Base-by-base conservation (phyloP, 2,888 invertebrate species). In the Leptinotarsa haldemani region DNA sequence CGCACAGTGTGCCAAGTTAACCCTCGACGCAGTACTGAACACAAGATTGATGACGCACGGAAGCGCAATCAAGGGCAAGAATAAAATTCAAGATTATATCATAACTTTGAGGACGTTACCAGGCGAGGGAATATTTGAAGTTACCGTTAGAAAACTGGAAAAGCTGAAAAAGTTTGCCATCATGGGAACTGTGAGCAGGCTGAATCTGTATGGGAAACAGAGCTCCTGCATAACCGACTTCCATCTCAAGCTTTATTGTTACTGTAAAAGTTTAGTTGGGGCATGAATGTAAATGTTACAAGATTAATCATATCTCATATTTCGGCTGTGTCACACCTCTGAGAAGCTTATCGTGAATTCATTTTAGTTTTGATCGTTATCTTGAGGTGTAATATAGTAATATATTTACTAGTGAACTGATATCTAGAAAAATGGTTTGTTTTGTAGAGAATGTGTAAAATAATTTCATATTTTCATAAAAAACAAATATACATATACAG, bases 181-280 rank as follows among this genome's bases (percentile, higher is more conserved):
- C 2, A 88, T 93, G 0, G 96, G 95, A 20, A 92, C 94, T 47
- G 90, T 95, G 65, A 94, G 94, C 84, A 90, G 95, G 68, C 90
- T 95, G 69, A 95, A 95, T 86, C 88, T 93, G 56, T 95, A 95
- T 84, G 94, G 94, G n/a, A 90, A 91, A 69, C 95, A 95, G 86
- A 94, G 94, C 86, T 90, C 89, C 80, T 95, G 95, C 84, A 90
- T 95, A 65, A 91, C 93, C 75, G 92, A 95, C 83, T 93, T 92
- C 82, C 90, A 92, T 80, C 89, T 95, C 76, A 94, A 94, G 85
- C 89, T 95, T 75, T 95, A 94, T 85, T 95, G 95, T 87, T 95
- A 91, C 85, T 95, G 95, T 79, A 84, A 82, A 79, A 82, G 79
- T 76, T 82, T 82, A 65, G 75, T 82, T 53, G 61, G 30, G 30